These are phyloP conservation scores for Ictalurus punctatus DNA, from an alignment of 2,113 vertebrate species.

Conservation along the genomic window DNA sequence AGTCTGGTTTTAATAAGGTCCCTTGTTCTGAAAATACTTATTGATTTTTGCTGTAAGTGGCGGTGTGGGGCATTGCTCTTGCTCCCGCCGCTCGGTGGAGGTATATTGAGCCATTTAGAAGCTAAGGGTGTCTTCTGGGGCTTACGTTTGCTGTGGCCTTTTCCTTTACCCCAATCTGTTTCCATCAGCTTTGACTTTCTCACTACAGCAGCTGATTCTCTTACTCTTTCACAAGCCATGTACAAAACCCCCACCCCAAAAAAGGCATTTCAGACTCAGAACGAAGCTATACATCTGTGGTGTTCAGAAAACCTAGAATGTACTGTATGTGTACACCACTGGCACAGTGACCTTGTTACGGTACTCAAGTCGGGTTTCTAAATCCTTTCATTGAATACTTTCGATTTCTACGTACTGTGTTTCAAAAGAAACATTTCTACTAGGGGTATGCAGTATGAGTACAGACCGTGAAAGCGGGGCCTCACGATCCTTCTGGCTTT, in stretches of 20 bases:
- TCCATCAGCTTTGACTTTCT: slow-evolving; percentile 69
- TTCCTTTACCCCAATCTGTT: slow-evolving; percentile 64
- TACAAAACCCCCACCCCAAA: no score
- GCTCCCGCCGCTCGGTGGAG: slow-evolving; percentile 64
- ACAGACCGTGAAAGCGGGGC: no score
- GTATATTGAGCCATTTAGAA: slow-evolving; percentile 79
- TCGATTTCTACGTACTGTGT: neutral
- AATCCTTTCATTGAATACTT: neutral
- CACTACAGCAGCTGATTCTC: slow-evolving; percentile 55
- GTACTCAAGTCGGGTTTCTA: neutral
- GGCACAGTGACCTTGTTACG: neutral
- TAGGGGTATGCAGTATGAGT: no score
- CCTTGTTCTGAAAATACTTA: slow-evolving; percentile 77
- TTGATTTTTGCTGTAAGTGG: slow-evolving; percentile 74
- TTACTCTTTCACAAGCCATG: slow-evolving; percentile 39
- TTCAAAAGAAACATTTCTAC: neutral
- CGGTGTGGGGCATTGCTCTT: slow-evolving; percentile 64
- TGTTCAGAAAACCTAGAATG: neutral
- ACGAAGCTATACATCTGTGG: neutral
- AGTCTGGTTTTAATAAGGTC: slow-evolving; percentile 70
- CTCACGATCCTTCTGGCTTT: no score
- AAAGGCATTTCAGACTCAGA: neutral
- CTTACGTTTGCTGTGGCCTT: slow-evolving; percentile 60
- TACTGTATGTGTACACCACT: neutral
- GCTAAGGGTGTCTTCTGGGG: slow-evolving; percentile 65